Base-by-base conservation (phyloP, 1,140 invertebrate genomes). In the Holcopasites calliopsidis region DNA sequence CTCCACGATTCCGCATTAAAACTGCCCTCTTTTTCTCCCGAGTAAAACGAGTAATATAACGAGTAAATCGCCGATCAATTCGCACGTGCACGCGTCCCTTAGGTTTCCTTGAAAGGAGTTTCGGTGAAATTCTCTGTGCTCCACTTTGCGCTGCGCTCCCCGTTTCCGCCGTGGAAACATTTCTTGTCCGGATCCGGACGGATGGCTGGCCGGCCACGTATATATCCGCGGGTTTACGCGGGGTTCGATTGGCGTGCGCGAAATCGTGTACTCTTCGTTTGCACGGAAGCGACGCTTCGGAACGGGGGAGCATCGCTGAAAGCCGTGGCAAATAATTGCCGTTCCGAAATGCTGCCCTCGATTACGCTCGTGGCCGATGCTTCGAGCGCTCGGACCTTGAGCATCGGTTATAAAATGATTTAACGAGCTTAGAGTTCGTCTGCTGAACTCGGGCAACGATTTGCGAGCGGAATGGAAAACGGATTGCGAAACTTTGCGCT, bases 151-250 rank as follows among this genome's bases (percentile, higher is more conserved):
- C 16, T 3, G 21, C 7, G 18, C 23, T 16, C 18, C 2, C 10
- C 11, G 28, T n/a, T 13, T 1, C 18, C 10, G 26, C 47, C 18
- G 33, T 35, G 3, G n/a, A n/a, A 10, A 0, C 42, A 13, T 70
- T 71, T 38, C 42, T 50, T 61, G 28, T 49, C 68, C 55, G 26
- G 55, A 71, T 71, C 31, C 31, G 42, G 21, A 10, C 28, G 38
- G 33, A 55, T 3, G 35, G 8, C 18, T 33, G 52, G 7, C 5
- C n/a, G 1, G 55, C 10, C 61, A 1, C 61, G 31, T 33, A n/a
- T 47, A 58, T 70, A 60, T 60, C 8, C 28, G 11, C 16, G n/a
- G 7, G 55, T 49, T 70, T 49, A n/a, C n/a, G 18, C 21, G n/a
- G 49, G 10, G 38, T 13, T 31, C 26, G 66, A 58, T 38, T 23